Percentiles rank a stretch among this genome's conserved stretches.
These are phyloP conservation scores for Xanthorhoe designata DNA, from an alignment of 2,888 invertebrate species.

Conservation along the genomic window DNA sequence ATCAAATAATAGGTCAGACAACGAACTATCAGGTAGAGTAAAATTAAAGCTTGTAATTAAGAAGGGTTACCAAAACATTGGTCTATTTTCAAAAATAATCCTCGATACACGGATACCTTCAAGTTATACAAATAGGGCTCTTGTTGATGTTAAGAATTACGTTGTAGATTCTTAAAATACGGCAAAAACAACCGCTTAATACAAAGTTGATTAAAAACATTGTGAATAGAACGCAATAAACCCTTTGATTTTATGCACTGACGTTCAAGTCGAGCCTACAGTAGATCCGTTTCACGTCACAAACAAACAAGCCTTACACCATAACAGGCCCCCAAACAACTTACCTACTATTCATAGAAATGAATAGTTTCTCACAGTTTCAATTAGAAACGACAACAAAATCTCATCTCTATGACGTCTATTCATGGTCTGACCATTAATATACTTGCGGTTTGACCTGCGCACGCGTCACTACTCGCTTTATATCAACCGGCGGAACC, in stretches of 20 bases:
- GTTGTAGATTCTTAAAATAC: neutral
- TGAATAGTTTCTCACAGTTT: slow-evolving; percentile 10
- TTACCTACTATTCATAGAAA: slow-evolving; percentile 24
- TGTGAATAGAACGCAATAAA: neutral
- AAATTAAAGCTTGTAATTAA: too few relatives aligned
- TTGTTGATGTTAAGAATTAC: neutral
- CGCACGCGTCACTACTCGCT: slow-evolving; percentile 47
- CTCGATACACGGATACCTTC: neutral
- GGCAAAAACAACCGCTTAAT: neutral
- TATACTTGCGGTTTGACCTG: slow-evolving; percentile 57
- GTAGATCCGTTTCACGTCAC: slow-evolving; percentile 20
- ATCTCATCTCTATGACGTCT: slow-evolving; percentile 54
- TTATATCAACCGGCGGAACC: slow-evolving; percentile 62
- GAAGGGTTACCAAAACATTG: neutral
- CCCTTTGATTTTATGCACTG: neutral
- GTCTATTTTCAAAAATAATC: slow-evolving; percentile 9
- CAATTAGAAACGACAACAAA: slow-evolving; percentile 54
- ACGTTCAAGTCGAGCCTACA: slow-evolving; percentile 3
- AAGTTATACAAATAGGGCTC: neutral
- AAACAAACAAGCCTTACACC: too few relatives aligned
- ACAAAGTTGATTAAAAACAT: neutral
- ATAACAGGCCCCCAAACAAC: slow-evolving; percentile 7
- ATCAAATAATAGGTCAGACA: too few relatives aligned
- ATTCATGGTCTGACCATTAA: slow-evolving; percentile 46
- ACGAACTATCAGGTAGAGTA: too few relatives aligned